Percentiles rank a stretch among this genome's conserved stretches.
Conservation (phyloP, 2,888 invertebrate genomes). For the Cenopis cana region DNA sequence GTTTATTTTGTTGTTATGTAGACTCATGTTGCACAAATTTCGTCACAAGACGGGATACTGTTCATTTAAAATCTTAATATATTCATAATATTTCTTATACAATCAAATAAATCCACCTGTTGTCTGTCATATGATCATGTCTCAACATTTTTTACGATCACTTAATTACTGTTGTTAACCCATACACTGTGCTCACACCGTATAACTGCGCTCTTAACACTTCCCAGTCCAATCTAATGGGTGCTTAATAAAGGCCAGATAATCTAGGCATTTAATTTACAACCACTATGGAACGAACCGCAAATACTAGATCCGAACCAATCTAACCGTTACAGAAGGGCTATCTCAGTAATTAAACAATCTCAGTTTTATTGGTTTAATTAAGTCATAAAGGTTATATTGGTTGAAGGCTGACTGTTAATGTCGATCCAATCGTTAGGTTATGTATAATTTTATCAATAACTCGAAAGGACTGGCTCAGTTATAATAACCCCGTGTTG, state of each 20-base stretch:
- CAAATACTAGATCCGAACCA: constrained; percentile 31
- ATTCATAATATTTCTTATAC: too few relatives aligned
- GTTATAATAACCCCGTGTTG: too few relatives aligned
- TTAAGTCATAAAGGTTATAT: constrained; percentile 27
- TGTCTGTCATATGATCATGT: too few relatives aligned
- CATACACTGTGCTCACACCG: constrained; percentile 23
- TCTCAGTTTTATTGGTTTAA: constrained; percentile 23
- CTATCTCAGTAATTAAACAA: constrained; percentile 2
- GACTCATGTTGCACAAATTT: too few relatives aligned
- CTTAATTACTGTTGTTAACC: constrained; percentile 18
- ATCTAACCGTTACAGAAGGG: constrained; percentile 35
- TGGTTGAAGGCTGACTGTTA: constrained; percentile 1
- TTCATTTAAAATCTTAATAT: too few relatives aligned
- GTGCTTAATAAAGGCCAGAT: constrained; percentile 47
- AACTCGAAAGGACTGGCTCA: not conserved
- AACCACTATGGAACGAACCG: constrained; percentile 31
- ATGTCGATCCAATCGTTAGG: constrained; percentile 9
- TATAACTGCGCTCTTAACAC: constrained; percentile 45
- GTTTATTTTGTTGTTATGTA: too few relatives aligned
- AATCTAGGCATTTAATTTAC: constrained; percentile 46
- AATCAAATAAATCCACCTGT: too few relatives aligned
- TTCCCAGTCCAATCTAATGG: constrained; percentile 46
- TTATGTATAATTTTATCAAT: not conserved
- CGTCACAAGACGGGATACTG: too few relatives aligned
- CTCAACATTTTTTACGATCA: too few relatives aligned